Percentiles rank a stretch among this genome's conserved stretches.
These are phyloP conservation scores for Rhadina sibilatrix DNA, from an alignment of 2,113 vertebrate species.

Conservation along the genomic window DNA sequence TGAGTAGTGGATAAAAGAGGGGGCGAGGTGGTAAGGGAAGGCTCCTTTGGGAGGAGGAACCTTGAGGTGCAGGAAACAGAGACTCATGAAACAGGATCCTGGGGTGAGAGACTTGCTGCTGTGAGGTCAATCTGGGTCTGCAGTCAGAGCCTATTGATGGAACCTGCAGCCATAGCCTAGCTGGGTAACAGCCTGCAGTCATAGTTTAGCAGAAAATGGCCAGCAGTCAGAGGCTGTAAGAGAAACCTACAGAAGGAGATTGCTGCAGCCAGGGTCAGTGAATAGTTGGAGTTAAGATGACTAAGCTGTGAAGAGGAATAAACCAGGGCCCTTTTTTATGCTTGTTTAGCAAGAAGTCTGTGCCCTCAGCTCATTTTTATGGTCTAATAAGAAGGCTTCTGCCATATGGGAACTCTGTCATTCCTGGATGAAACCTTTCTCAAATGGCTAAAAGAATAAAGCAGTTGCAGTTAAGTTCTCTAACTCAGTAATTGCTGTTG, in stretches of 20 bases:
- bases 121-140: background rate
- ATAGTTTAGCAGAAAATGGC: background rate
- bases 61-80: no score
- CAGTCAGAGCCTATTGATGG: background rate
- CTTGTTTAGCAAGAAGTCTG: background rate
- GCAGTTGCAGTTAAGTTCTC: background rate
- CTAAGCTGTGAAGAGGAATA: background rate
- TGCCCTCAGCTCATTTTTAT: background rate
- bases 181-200: background rate
- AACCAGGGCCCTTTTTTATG: background rate
- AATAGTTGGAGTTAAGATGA: background rate
- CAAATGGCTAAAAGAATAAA: background rate
- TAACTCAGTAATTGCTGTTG: background rate
- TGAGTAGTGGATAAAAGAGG: background rate
- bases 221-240: background rate
- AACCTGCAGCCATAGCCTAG: background rate
- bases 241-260: background rate
- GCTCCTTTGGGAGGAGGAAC: background rate
- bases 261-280: background rate
- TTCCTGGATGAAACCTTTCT: background rate
- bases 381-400: background rate
- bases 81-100: no score
- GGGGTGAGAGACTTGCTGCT: background rate
- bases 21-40: background rate
- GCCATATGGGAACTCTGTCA: accelerated